Evolutionary conservation across 2,888 invertebrate species (phyloP), one percentile per base, ranked within the genome.

Genomic region (Aproaerema taeniolella): DNA sequence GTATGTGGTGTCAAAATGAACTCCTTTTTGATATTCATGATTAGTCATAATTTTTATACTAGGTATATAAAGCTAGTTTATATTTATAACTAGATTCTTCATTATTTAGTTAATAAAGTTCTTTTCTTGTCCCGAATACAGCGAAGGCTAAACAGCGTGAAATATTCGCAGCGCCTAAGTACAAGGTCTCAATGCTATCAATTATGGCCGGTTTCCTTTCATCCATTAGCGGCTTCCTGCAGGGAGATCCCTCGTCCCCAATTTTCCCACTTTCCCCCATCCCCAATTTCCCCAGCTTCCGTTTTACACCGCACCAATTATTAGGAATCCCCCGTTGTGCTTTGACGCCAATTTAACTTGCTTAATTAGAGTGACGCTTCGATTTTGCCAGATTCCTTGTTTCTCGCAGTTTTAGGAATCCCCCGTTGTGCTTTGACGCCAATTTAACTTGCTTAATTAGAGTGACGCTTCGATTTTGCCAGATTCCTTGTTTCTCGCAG

Each of bases 201-300:
- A 51, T 46, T 44, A 53, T 50, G 45, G 45, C 49, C 42, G 39
- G 45, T 45, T 45, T 49, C 46, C 48, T 49, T 57, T 55, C 52
- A 55, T 62, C 63, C 70, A 73, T 71, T 71, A 70, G 58, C 39
- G 53, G 53, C 60, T 70, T 67, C 57, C 60, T 56, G 60, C 49
- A 59, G 42, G 53, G 47, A 52, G 49, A 50, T 46, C 50, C 45
- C 20, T 9, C 32, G 28, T 38, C 16, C 15, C 49, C 45, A 46
- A 53, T 59, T 52, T 26, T 58, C 46, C 43, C 45, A n/a, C n/a
- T n/a, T n/a, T 46, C 50, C 45, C 20, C 7, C 32, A 24, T 38
- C 16, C 15, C 49, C 45, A 46, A 53, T 59, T 52, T 26, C 43
- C 48, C 44, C 47, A 50, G 46, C 51, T 52, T 53, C 52, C 57